Base-by-base conservation (phyloP, 2,888 invertebrate genomes). In the Apodemia zela region DNA sequence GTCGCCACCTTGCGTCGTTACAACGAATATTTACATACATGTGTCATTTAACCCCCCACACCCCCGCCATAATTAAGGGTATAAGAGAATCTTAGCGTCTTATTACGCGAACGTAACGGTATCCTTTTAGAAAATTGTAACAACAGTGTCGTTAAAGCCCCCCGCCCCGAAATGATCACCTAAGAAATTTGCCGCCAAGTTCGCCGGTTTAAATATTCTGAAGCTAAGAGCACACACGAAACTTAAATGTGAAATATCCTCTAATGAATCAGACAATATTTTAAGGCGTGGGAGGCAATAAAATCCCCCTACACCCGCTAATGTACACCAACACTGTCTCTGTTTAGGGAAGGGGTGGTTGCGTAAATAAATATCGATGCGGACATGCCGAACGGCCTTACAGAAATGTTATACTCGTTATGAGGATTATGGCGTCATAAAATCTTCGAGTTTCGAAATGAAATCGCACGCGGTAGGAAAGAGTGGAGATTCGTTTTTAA, bases 201-300 rank as follows among this genome's bases (percentile, higher is more conserved):
- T 83, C 79, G 74, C 72, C 75, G 73, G 73, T 77, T 74, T 74
- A 77, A 83, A 81, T 80, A 81, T 80, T 79, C 69, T 74, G 78
- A 80, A 79, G 82, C 80, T 78, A 79, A 82, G 79, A 82, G 82
- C 84, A 84, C 83, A 84, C 85, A 80, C 82, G 84, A 85, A 89
- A 90, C 87, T 89, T 89, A 88, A 88, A 90, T 87, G 89, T 86
- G 85, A 84, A 88, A 89, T 89, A 90, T 88, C 84, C 89, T 85
- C 89, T 90, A 91, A 91, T 90, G 90, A 91, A 91, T 91, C 91
- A 91, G 91, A 89, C 90, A 90, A 91, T 90, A 91, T 91, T 91
- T 91, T 90, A 90, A 89, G 88, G 85, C 81, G 82, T 75, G 87
- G 87, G 83, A 71, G 89, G 90, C 87, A 88, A 90, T 91, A 90